Base-by-base conservation (phyloP, 1,140 invertebrate genomes). In the Berghia stephanieae region DNA sequence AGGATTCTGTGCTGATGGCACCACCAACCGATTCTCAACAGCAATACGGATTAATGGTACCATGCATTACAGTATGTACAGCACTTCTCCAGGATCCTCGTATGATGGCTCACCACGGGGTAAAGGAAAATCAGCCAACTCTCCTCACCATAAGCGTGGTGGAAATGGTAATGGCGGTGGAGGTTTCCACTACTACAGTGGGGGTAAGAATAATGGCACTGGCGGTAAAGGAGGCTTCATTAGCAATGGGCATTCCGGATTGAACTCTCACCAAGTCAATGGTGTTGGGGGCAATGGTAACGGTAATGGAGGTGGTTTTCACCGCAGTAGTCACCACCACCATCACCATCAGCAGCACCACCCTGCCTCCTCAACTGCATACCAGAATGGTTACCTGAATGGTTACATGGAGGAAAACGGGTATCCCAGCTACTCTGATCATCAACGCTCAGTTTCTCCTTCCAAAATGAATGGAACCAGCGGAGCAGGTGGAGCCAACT, bases 341-440 rank as follows among this genome's bases (percentile, higher is more conserved):
- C 72, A 75, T 40, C 57, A 76, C 2, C 74, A 76, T 34, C 72
- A 75, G 13, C 60, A 68, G 16, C 71, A 73, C 24, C 71, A 21
- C 13, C 74, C 67, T 40, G 40, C 34, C 18, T 27, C 3, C 72
- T 13, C 74, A 1, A 3, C 40, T n/a, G 40, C 60, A 24, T 76
- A 76, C 63, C 44, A 44, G 24, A 76, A 76, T 43, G 63, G 74
- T n/a, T 76, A 76, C 63, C 34, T 76, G 63, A 76, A 76, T 38
- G 74, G 74, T 21, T 76, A 67, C 52, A 18, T 34, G 3, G 74
- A 76, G 16, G 74, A 76, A 24, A 68, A 68, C 44, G 74, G 74
- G n/a, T 63, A 60, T 63, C 38, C 8, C n/a, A n/a, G 27, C 57
- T 16, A 63, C 57, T 24, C n/a, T 13, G 67, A 67, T 60, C 60